These are phyloP conservation scores for Myodes glareolus DNA, from an alignment of 2,113 vertebrate genomes.

Conservation along the genomic window DNA sequence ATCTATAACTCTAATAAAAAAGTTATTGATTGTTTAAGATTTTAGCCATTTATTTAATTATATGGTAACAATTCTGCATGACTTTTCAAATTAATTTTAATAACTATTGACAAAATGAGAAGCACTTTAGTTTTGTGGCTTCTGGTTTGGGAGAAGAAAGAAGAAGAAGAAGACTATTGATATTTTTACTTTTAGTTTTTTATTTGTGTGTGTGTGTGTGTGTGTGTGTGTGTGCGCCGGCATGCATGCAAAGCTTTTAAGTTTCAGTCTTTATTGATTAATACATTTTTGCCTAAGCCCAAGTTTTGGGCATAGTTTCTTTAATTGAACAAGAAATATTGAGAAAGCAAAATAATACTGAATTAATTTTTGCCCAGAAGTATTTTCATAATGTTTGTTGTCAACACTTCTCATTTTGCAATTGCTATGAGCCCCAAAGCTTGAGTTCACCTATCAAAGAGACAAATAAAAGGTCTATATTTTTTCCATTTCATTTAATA, in stretches of 20 bases:
- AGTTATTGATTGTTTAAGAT: constrained; percentile 53
- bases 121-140: constrained; percentile 44
- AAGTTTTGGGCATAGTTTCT: constrained; percentile 43
- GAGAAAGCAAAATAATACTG: background rate
- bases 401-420: background rate
- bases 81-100: constrained; percentile 58
- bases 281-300: constrained; percentile 15
- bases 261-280: constrained; percentile 59
- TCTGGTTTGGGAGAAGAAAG: constrained; percentile 58
- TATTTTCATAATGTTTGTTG: constrained; percentile 52
- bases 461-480: constrained; percentile 22
- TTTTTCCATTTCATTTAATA: background rate
- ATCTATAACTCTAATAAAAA: constrained; percentile 59
- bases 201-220: background rate
- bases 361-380: constrained; percentile 32
- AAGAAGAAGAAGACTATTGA: constrained; percentile 54
- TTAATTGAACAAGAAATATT: constrained; percentile 37
- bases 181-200: background rate
- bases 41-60: constrained; percentile 12
- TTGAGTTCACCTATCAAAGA: background rate
- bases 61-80: background rate
- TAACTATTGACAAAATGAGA: constrained; percentile 58
- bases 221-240: background rate
- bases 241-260: constrained; percentile 10
- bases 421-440: background rate